These are phyloP conservation scores for Drosophila anceps DNA, from an alignment of 2,888 invertebrate species.

Conservation along the genomic window DNA sequence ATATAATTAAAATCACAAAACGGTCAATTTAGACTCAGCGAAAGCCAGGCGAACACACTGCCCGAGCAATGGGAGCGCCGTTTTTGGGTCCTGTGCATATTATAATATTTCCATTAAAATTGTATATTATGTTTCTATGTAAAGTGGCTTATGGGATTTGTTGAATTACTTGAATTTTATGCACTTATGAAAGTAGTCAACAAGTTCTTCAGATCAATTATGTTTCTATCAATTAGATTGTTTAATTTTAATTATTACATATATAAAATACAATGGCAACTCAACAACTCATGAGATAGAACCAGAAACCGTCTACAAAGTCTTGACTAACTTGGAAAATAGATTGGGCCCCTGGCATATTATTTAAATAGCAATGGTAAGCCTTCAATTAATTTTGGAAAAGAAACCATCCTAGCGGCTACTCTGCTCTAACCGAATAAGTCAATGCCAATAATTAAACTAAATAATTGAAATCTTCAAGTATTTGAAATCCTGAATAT, in stretches of 20 bases:
- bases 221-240: neutral
- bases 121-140: slow-evolving; percentile 60
- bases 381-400: too few relatives aligned
- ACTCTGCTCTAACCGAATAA: too few relatives aligned
- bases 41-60: slow-evolving; percentile 21
- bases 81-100: slow-evolving; percentile 49
- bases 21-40: slow-evolving; percentile 75
- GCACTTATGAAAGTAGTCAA: neutral
- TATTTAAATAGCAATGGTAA: too few relatives aligned
- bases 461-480: neutral
- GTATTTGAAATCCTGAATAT: neutral
- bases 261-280: neutral
- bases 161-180: neutral
- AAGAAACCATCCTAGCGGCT: too few relatives aligned
- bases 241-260: neutral
- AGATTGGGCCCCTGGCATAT: too few relatives aligned
- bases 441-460: too few relatives aligned
- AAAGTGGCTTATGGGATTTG: slow-evolving; percentile 14
- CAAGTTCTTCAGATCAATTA: neutral
- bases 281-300: neutral
- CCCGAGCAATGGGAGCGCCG: slow-evolving; percentile 58
- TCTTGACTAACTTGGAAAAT: neutral
- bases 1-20: slow-evolving; percentile 82
- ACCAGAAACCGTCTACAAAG: neutral
- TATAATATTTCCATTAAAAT: slow-evolving; percentile 64